A percentile compares a stretch with the other conserved stretches of the same genome.
phyloP scores from a whole-genome alignment of 2,888 invertebrate genomes.

The Stenolophus ochropezus region DNA sequence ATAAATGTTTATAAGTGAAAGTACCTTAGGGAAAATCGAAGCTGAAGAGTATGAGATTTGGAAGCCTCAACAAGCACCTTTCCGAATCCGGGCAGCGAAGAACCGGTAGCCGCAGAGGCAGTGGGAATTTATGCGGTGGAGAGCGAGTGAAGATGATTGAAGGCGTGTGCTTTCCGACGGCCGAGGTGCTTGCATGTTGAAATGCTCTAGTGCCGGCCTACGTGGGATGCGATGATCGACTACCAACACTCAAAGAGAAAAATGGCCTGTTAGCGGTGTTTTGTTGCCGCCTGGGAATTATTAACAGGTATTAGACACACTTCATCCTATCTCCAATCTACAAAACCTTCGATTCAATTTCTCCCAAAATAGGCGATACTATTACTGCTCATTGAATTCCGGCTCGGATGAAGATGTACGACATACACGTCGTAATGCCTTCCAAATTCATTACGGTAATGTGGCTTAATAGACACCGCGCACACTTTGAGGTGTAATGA shows the following conservation, averaged over 20 bases:
- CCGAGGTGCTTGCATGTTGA: constrained; percentile 42
- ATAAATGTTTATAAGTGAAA: no score
- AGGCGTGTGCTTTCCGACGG: constrained; percentile 46
- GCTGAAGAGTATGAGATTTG: no score
- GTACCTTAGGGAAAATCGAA: no score
- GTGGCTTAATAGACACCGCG: background rate
- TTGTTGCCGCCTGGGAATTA: constrained; percentile 21
- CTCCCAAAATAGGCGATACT: background rate
- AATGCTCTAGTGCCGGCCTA: constrained; percentile 5
- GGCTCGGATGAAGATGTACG: background rate
- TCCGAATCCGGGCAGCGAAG: background rate
- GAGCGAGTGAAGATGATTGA: constrained; percentile 52
- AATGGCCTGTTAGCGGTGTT: constrained; percentile 37
- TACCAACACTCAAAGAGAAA: constrained; percentile 23
- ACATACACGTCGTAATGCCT: background rate
- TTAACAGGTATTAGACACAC: constrained; percentile 18
- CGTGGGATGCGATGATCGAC: constrained; percentile 21
- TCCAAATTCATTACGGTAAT: background rate
- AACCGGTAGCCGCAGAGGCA: constrained; percentile 29
- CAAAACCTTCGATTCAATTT: constrained; percentile 6
- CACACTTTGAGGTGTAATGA: background rate
- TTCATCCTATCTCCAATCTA: constrained; percentile 19
- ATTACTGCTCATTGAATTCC: background rate
- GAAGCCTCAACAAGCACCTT: no score
- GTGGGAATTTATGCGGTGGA: constrained; percentile 49